A percentile compares a stretch with the other conserved stretches of the same genome.
Evolutionary conservation across 2,113 vertebrate species (phyloP).

Genomic region (Xiphophorus hellerii): DNA sequence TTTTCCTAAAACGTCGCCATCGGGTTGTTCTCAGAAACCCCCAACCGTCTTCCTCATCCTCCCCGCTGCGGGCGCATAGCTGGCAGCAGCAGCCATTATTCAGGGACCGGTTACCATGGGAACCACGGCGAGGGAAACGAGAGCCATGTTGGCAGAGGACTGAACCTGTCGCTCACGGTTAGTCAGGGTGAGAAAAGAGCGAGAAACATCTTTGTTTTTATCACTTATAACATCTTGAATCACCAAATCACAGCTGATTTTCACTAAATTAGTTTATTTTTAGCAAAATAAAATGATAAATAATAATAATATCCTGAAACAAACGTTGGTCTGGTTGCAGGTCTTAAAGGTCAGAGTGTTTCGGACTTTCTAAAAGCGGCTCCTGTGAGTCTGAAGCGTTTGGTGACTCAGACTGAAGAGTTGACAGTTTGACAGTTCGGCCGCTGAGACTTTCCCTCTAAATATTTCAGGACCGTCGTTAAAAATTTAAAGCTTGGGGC

Average conservation of each 20-base stretch:
- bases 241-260: neutral
- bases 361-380: slow-evolving; percentile 28
- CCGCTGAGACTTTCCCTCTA: slow-evolving; percentile 25
- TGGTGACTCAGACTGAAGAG: neutral
- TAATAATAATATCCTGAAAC: neutral
- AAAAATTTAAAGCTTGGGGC: slow-evolving; percentile 6
- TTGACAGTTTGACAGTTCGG: slow-evolving; percentile 16
- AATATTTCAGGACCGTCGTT: slow-evolving; percentile 17
- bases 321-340: neutral
- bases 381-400: neutral
- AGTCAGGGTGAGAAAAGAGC: neutral
- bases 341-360: slow-evolving; percentile 13
- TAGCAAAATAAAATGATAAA: neutral
- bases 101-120: slow-evolving; percentile 6
- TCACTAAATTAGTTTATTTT: neutral
- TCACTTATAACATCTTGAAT: neutral
- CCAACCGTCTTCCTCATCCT: neutral
- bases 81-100: neutral
- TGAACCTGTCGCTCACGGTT: slow-evolving; percentile 5
- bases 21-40: neutral
- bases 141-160: neutral
- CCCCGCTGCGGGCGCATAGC: neutral
- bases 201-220: slow-evolving; percentile 1
- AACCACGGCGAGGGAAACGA: neutral
- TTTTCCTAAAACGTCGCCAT: neutral